These are phyloP conservation scores for Aphelinus certus DNA, from an alignment of 1,140 invertebrate genomes.

Conservation along the genomic window DNA sequence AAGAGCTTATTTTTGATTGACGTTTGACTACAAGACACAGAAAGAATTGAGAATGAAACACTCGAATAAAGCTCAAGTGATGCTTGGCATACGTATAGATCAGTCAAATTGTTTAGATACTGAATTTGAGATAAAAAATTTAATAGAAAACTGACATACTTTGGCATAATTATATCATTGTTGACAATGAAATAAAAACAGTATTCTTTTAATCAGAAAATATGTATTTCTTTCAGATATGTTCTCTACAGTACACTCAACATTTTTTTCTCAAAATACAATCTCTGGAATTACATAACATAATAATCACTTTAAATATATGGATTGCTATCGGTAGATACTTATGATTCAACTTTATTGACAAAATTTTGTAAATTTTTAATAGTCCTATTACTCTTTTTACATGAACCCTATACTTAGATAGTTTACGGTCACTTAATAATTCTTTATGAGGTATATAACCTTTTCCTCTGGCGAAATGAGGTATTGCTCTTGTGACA, in stretches of 20 bases:
- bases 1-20: background rate
- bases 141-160: too few relatives aligned
- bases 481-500: conserved; percentile 20
- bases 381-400: conserved; percentile 45
- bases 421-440: conserved; percentile 49
- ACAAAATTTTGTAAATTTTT: conserved; percentile 48
- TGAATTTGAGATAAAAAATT: too few relatives aligned
- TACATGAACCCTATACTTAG: conserved; percentile 38
- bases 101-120: background rate
- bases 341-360: background rate
- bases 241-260: too few relatives aligned
- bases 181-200: background rate
- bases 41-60: conserved; percentile 1
- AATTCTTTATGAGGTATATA: conserved; percentile 43
- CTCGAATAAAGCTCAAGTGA: background rate
- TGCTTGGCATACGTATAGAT: background rate
- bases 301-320: background rate
- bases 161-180: too few relatives aligned
- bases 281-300: background rate
- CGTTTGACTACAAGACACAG: background rate
- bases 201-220: conserved; percentile 18
- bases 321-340: background rate
- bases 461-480: conserved; percentile 33
- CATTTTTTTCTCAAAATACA: background rate
- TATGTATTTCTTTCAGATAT: background rate